Base-by-base conservation (phyloP, 2,113 vertebrate species). In the Sander lucioperca region DNA sequence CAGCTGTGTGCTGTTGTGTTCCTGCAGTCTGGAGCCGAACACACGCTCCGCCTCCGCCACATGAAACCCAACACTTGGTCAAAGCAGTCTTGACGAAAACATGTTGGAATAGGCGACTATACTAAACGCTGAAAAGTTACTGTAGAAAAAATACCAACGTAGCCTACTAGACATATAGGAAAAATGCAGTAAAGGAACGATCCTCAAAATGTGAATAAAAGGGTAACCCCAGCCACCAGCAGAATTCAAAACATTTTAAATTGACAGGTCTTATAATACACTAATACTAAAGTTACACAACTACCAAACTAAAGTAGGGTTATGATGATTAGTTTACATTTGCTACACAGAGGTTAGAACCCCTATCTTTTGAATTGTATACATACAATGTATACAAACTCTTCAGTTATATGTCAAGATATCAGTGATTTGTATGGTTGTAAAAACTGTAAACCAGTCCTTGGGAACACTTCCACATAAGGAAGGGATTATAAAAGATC, bases 61-160 rank as follows among this genome's bases (percentile, higher is more conserved):
- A 30, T 86, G 89, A 91, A 94, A 91, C 1, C 85, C 79, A 85
- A 94, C 57, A 89, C 89, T 57, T 27, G 6, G 45, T 1, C 9
- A 63, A 75, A 53, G 83, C 48, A 19, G 30, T 25, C 23, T 18
- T 33, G 57, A 7, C 16, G 3, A 67, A 27, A 58, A 63, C 62
- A 67, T 43, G 19, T 23, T n/a, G 65, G 3, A 25, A 18, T 7
- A 2, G 5, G 5, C 10, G 4, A 11, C 18, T 5, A 7, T 13
- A 25, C 43, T 43, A 6, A 15, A 45, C 19, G 39, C 27, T 48
- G 14, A 58, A 33, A 47, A 30, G 2, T 25, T 78, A 27, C 2
- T 4, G 27, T 0, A 15, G 14, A 23, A 10, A 63, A 69, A 5
- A 43, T 10, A 27, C n/a, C 4, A 59, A 45, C n/a, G 48, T 33